A percentile compares a stretch with the other conserved stretches of the same genome.
These are phyloP conservation scores for rat (Rattus norvegicus) DNA, from an alignment of 2,113 vertebrate genomes.

Conservation along the genomic window DNA sequence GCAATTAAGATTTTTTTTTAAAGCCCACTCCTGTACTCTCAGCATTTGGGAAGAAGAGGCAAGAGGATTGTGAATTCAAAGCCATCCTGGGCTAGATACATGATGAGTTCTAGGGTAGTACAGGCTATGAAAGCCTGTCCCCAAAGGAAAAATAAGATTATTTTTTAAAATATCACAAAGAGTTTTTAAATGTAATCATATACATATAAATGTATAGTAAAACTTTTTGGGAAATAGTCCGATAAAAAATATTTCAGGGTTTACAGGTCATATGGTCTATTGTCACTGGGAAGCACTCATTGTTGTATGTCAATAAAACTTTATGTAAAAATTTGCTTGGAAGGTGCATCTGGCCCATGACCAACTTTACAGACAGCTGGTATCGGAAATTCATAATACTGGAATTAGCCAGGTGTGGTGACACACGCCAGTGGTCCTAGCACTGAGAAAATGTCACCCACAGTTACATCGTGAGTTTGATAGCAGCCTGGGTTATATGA, in stretches of 20 bases:
- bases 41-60: background rate
- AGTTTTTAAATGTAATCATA: background rate
- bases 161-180: background rate
- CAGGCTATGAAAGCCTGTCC: background rate
- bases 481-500: background rate
- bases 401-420: background rate
- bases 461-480: background rate
- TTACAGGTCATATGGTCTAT: background rate
- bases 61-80: background rate
- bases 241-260: background rate
- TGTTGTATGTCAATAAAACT: background rate
- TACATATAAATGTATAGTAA: background rate
- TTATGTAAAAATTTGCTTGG: background rate
- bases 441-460: background rate
- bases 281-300: background rate
- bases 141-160: background rate
- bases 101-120: background rate
- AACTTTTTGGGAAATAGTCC: background rate
- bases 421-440: background rate
- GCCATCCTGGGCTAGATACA: background rate
- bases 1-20: background rate
- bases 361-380: background rate
- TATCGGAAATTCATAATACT: background rate
- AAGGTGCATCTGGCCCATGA: background rate
- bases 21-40: background rate